Evolutionary conservation across 2,113 vertebrate species (phyloP).

Genomic region (Hucho hucho): DNA sequence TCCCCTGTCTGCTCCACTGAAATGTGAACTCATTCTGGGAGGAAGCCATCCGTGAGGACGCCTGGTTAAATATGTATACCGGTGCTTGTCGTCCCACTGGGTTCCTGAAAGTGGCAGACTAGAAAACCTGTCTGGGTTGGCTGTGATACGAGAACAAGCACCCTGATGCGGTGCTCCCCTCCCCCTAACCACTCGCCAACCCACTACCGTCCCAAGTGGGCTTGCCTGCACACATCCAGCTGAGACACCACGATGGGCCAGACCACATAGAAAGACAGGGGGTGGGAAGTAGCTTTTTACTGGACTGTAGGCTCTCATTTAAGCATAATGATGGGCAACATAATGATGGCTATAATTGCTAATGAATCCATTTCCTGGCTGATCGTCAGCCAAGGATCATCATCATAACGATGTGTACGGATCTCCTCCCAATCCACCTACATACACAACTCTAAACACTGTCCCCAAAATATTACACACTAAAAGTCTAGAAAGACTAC

Average conservation of each 20-base stretch:
- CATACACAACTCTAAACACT: not conserved
- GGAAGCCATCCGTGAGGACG: slow-evolving; percentile 47
- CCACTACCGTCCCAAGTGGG: slow-evolving; percentile 8
- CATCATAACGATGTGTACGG: slow-evolving; percentile 40
- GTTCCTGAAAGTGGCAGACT: slow-evolving; percentile 63
- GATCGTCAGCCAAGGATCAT: slow-evolving; percentile 57
- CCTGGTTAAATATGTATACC: slow-evolving; percentile 57
- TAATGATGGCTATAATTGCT: slow-evolving; percentile 68
- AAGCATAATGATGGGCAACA: slow-evolving; percentile 62
- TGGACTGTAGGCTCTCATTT: slow-evolving; percentile 57
- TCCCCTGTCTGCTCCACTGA: slow-evolving; percentile 26
- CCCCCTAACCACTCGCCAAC: not conserved
- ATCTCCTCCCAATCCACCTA: slow-evolving; percentile 41
- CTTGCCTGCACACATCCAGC: not conserved
- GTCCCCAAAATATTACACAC: not conserved
- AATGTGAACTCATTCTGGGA: slow-evolving; percentile 55
- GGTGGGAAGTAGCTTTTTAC: slow-evolving; percentile 15
- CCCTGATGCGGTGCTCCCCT: slow-evolving; percentile 14
- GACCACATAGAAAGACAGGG: slow-evolving; percentile 3
- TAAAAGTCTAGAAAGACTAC: not conserved
- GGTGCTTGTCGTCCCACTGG: slow-evolving; percentile 30
- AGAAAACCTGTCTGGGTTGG: slow-evolving; percentile 77
- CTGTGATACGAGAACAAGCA: slow-evolving; percentile 46
- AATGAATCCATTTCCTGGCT: slow-evolving; percentile 61
- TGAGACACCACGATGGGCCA: slow-evolving; percentile 29